These are phyloP conservation scores for Netelia fuscicornis DNA, from an alignment of 2,888 invertebrate genomes.

Conservation along the genomic window DNA sequence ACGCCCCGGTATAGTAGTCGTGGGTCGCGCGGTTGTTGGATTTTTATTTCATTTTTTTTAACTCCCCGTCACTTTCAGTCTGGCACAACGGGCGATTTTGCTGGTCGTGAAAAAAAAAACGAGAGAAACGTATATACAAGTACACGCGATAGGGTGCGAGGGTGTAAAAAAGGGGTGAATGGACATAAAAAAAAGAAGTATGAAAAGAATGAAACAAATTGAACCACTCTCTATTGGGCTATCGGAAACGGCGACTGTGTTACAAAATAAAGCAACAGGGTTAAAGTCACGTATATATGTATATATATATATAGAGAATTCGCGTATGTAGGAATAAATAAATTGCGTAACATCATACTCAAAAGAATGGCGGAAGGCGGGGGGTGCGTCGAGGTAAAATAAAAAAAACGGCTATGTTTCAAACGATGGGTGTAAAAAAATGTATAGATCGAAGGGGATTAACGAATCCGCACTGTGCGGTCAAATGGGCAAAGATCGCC, in stretches of 20 bases:
- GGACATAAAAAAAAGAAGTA: conserved; percentile 1
- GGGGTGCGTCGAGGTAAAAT: neutral
- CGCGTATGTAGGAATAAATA: neutral
- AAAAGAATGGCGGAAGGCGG: neutral
- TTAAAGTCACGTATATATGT: neutral
- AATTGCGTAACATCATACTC: neutral
- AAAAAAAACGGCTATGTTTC: neutral
- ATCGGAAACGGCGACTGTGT: conserved; percentile 35
- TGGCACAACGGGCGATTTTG: neutral
- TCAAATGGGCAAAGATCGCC: neutral
- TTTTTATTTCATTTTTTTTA: conserved; percentile 34
- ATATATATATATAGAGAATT: too few relatives aligned
- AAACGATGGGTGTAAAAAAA: neutral
- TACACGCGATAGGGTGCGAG: neutral
- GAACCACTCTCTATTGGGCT: conserved; percentile 34
- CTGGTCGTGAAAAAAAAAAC: conserved; percentile 18
- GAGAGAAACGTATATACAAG: neutral
- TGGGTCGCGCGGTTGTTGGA: conserved; percentile 46
- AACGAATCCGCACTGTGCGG: neutral
- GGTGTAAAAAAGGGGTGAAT: neutral
- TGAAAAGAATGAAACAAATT: conserved; percentile 36
- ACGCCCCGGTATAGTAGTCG: conserved; percentile 5
- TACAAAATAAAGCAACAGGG: conserved; percentile 35
- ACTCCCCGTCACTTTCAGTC: conserved; percentile 12
- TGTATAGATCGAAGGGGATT: neutral